Evolutionary conservation across 2,113 vertebrate genomes (phyloP), one percentile per base, ranked within the genome.

Genomic region (Sigmodon hispidus): DNA sequence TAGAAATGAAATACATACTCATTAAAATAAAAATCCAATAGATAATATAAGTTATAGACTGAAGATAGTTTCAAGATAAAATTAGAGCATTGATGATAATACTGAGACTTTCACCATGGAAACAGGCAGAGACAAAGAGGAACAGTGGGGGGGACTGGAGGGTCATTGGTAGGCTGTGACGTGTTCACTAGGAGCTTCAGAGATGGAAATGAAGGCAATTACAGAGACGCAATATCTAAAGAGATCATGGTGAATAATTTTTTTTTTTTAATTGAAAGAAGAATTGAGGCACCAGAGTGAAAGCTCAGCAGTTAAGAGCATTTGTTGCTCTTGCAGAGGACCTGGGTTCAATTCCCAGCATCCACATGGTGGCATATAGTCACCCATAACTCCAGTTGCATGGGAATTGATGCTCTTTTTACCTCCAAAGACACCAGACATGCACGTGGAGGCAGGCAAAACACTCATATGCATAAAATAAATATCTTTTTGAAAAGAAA

Each of bases 21-120:
- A 86, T 89, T 77, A 75, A 92, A 93, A 93, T 72, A 72, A 93
- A 94, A 90, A 92, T 69, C 19, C 55, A 80, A 24, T 43, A 26
- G 83, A 45, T 91, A 43, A 91, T 45, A 63, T 86, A 89, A 65
- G 55, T 19, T 93, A 57, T n/a, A 80, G 22, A 65, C 34, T 55
- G 36, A 76, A 91, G 79, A 83, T 16, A 59, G 86, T 85, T 75
- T 59, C 67, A 91, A 94, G 48, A 94, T n/a, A 80, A 87, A 73
- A 79, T 87, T 76, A 90, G 76, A 50, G 9, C 87, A 48, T 21
- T 95, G 86, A 87, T 91, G 26, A 61, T 24, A 43, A 50, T 83
- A 15, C 26, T 90, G 40, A 94, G n/a, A 7, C 67, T 76, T 92
- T 89, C 72, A 43, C 52, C 2, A 24, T 59, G 75, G 83, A 91